Percentiles rank a stretch among this genome's conserved stretches.
Conservation (phyloP, 1,140 invertebrate genomes). For the Scylla paramamosain region DNA sequence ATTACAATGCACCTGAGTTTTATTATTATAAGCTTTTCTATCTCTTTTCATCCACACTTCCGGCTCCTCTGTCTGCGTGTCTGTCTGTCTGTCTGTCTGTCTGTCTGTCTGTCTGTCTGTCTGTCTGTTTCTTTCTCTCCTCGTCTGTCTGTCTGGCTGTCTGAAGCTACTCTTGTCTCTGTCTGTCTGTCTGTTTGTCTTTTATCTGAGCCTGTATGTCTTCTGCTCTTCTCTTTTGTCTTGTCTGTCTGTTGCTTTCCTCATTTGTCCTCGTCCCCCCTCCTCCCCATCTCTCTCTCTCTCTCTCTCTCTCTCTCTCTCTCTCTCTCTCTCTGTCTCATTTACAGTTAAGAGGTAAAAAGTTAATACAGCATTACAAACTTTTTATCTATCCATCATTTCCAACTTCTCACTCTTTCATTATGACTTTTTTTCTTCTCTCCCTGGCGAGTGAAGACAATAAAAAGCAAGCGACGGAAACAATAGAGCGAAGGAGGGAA, state of each 20-base stretch:
- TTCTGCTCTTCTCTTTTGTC: not conserved
- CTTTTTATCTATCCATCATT: no score
- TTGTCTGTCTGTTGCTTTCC: not conserved
- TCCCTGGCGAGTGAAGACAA: no score
- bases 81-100: not conserved
- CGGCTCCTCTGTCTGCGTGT: not conserved
- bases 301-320: not conserved
- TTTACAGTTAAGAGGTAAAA: no score
- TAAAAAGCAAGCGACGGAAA: no score
- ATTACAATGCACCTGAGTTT: not conserved
- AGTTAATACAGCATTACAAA: no score
- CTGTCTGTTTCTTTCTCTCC: no score
- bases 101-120: not conserved
- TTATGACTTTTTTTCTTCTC: no score
- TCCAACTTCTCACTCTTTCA: no score
- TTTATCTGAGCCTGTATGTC: not conserved
- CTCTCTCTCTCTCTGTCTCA: not conserved
- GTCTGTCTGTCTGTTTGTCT: no score
- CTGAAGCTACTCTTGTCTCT: not conserved
- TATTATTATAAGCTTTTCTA: not conserved
- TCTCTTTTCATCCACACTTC: slow-evolving; percentile 11
- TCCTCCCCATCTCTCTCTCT: not conserved
- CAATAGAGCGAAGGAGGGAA: no score
- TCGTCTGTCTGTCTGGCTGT: not conserved
- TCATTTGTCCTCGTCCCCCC: not conserved